phyloP scores from a whole-genome alignment of 2,113 vertebrate species.

The Nothocercus nigrocapillus region DNA sequence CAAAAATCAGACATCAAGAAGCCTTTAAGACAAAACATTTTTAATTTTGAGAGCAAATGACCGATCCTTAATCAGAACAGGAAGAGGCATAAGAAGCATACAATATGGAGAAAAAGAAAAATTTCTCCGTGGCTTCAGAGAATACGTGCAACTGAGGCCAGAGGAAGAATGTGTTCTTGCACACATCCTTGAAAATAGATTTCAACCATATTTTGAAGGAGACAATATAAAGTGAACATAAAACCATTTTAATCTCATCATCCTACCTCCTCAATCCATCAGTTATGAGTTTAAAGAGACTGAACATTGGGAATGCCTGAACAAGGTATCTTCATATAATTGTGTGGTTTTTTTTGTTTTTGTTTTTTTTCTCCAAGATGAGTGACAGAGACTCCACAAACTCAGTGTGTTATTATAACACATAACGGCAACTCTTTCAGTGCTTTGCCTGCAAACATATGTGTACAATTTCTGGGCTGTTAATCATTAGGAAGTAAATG shows the following conservation, averaged over 20 bases:
- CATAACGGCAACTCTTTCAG: neutral
- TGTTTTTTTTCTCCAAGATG: neutral
- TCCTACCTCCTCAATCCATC: neutral
- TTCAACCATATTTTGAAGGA: no score
- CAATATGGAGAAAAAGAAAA: neutral
- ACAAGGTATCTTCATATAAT: neutral
- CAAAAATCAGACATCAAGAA: neutral
- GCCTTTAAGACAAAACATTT: neutral
- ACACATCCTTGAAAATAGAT: no score
- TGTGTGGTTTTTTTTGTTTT: neutral
- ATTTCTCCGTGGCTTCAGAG: neutral
- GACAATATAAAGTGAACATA: neutral
- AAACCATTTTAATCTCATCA: neutral
- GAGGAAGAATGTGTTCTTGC: neutral
- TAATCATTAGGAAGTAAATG: neutral
- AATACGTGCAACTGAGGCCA: neutral
- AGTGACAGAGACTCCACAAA: neutral
- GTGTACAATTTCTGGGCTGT: neutral
- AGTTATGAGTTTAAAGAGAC: conserved; percentile 24
- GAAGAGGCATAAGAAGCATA: neutral
- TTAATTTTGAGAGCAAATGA: neutral
- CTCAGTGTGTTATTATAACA: neutral
- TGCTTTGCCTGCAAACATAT: neutral
- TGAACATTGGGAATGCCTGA: neutral
- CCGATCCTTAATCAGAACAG: neutral